Evolutionary conservation across 1,140 invertebrate genomes (phyloP).

Genomic region (Meloidogyne hapla): DNA sequence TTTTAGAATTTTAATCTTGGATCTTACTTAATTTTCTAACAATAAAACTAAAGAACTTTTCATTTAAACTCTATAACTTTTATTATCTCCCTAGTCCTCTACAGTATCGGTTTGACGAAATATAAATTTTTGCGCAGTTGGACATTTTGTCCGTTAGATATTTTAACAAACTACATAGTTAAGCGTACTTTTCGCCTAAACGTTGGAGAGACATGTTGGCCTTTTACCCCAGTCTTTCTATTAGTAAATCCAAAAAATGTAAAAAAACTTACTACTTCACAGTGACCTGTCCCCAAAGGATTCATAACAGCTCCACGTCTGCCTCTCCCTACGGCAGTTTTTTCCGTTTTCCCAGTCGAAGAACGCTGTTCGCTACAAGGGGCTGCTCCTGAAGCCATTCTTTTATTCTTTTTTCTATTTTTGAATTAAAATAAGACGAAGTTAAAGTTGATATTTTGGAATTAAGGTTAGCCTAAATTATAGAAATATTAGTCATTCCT

Average conservation of each 20-base stretch:
- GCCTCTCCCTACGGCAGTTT: neutral
- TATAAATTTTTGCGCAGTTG: neutral
- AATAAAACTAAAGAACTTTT: neutral
- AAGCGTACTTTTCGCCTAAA: neutral
- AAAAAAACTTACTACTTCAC: constrained; percentile 30
- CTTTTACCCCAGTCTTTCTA: too few relatives aligned
- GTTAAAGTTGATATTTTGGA: neutral
- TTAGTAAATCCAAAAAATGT: too few relatives aligned
- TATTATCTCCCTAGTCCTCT: neutral
- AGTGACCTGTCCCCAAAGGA: neutral
- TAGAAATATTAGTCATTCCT: neutral
- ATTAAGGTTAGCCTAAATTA: neutral
- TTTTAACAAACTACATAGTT: neutral
- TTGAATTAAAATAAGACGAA: neutral
- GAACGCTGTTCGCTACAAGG: constrained; percentile 33
- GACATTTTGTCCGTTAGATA: neutral
- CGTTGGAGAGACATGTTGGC: too few relatives aligned
- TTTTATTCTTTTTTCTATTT: neutral
- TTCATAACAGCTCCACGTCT: constrained; percentile 11
- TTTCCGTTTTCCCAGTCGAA: constrained; percentile 22
- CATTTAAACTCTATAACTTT: neutral
- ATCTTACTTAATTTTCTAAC: too few relatives aligned
- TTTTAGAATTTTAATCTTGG: too few relatives aligned
- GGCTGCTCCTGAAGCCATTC: constrained; percentile 35
- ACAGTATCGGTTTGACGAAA: neutral